A percentile compares a stretch with the other conserved stretches of the same genome.
Conservation (phyloP, 2,888 invertebrate genomes). For the Apamea crenata region DNA sequence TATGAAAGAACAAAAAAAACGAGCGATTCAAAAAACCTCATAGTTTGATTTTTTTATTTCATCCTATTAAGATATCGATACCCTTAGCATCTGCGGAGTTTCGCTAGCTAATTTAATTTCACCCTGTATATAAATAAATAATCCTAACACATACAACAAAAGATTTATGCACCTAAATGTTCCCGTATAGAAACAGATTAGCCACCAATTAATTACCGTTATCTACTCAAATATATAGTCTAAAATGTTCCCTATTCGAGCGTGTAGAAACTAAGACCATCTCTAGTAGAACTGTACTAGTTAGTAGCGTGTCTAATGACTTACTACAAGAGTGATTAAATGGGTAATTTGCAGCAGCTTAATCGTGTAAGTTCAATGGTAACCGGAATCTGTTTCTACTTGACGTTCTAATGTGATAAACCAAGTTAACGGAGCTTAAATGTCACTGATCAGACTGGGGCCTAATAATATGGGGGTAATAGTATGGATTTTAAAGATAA, state of each 20-base stretch:
- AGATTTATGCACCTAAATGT: neutral
- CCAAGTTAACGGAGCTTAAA: conserved; percentile 21
- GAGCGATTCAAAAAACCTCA: neutral
- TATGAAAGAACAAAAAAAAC: neutral
- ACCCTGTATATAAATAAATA: neutral
- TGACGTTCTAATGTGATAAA: conserved; percentile 32
- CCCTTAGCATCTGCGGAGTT: neutral
- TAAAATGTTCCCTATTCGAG: neutral
- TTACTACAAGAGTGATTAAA: conserved; percentile 47
- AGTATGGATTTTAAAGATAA: conserved; percentile 13
- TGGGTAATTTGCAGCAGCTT: conserved; percentile 45
- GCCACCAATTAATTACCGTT: conserved; percentile 17
- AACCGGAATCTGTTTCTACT: conserved; percentile 45
- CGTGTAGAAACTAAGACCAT: conserved; percentile 20
- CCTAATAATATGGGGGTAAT: no score
- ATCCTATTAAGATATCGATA: neutral
- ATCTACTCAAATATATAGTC: conserved; percentile 8
- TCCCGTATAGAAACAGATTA: conserved; percentile 4
- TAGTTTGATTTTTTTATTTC: neutral
- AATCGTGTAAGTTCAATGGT: conserved; percentile 52
- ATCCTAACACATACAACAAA: neutral
- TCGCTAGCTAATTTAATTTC: neutral
- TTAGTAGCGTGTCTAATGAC: conserved; percentile 52
- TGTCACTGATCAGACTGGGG: conserved; percentile 14
- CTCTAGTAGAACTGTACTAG: conserved; percentile 24